phyloP scores from a whole-genome alignment of 2,888 invertebrate species.

The Strigamia crassipes region DNA sequence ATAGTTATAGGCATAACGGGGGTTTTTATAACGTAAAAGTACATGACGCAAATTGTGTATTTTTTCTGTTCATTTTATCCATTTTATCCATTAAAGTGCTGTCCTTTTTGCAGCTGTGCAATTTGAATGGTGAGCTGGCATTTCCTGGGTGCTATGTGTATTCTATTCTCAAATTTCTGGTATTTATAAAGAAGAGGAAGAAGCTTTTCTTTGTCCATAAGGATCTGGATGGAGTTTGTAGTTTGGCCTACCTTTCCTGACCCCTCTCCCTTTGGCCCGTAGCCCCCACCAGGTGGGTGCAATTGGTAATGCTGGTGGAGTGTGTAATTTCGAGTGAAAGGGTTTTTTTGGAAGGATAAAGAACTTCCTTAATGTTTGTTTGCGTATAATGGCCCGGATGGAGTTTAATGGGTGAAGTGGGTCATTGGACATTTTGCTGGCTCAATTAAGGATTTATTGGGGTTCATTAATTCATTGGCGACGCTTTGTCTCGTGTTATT shows the following conservation, averaged over 20 bases:
- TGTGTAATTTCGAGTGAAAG: slow-evolving; percentile 15
- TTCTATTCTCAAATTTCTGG: slow-evolving; percentile 20
- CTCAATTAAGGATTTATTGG: background rate
- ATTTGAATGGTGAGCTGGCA: slow-evolving; percentile 12
- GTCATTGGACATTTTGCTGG: background rate
- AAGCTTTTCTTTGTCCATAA: slow-evolving; percentile 20
- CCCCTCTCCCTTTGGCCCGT: too few relatives aligned
- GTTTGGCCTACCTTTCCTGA: background rate
- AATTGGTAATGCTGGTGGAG: background rate
- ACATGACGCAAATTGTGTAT: too few relatives aligned
- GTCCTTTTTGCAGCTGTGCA: slow-evolving; percentile 28
- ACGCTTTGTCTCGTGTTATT: background rate
- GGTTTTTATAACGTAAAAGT: too few relatives aligned
- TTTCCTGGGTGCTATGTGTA: slow-evolving; percentile 14
- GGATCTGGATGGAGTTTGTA: background rate
- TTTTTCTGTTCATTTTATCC: too few relatives aligned
- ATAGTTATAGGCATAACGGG: too few relatives aligned
- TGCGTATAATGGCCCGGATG: background rate
- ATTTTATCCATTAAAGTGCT: too few relatives aligned
- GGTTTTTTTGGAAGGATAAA: background rate
- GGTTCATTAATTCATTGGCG: background rate
- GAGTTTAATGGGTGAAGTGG: slow-evolving; percentile 17
- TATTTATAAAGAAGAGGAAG: slow-evolving; percentile 40
- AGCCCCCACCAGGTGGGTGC: slow-evolving; percentile 23
- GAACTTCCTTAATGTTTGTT: slow-evolving; percentile 16